These are phyloP conservation scores for Sturmia bella DNA, from an alignment of 2,888 invertebrate species.

Conservation along the genomic window DNA sequence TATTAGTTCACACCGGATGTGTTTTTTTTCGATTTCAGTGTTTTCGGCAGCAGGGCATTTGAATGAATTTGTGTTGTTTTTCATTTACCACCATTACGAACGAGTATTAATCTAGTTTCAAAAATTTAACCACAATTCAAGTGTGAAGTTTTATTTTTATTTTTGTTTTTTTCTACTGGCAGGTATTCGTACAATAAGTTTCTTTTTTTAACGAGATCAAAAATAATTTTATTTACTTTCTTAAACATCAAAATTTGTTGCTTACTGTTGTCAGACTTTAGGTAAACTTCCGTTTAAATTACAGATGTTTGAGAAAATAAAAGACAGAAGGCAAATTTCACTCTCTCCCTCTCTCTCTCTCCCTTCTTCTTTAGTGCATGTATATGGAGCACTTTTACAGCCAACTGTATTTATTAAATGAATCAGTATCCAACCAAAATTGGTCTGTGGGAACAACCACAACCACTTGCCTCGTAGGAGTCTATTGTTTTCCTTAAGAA, in stretches of 20 bases:
- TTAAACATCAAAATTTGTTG: constrained; percentile 11
- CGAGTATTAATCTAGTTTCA: constrained; percentile 66
- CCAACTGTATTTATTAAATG: constrained; percentile 61
- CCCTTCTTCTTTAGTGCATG: background rate
- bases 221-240: constrained; percentile 64
- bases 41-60: constrained; percentile 25
- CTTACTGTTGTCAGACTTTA: constrained; percentile 40
- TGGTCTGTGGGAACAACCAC: constrained; percentile 61
- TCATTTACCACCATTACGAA: constrained; percentile 45
- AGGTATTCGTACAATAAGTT: constrained; percentile 13
- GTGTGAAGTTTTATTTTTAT: constrained; percentile 60
- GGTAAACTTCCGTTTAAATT: constrained; percentile 65
- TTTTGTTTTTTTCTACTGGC: constrained; percentile 35
- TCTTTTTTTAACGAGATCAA: constrained; percentile 35
- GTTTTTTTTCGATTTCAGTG: constrained; percentile 19
- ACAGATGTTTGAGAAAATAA: constrained; percentile 45
- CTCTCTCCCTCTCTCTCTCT: constrained; percentile 21
- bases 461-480: constrained; percentile 31
- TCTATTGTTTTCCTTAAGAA: constrained; percentile 56
- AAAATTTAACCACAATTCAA: constrained; percentile 68
- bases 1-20: constrained; percentile 60
- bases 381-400: constrained; percentile 8
- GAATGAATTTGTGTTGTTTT: constrained; percentile 30
- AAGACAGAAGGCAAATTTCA: constrained; percentile 26
- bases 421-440: constrained; percentile 58